Conservation (phyloP, 2,113 vertebrate genomes). For the Chloroceryle aenea region DNA sequence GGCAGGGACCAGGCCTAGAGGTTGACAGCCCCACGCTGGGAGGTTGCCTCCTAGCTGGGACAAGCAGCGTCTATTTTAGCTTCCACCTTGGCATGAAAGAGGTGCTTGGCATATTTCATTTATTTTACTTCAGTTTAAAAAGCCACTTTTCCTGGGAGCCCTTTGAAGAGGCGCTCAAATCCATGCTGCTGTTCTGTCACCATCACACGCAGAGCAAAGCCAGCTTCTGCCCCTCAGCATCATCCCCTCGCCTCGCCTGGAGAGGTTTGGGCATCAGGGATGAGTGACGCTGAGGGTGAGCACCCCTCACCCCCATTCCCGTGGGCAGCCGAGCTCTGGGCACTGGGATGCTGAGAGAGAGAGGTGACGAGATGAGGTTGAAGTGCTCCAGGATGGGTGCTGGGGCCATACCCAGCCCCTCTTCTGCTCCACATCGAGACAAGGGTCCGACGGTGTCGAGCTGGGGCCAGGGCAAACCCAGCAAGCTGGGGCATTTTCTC, state of each 20-base stretch:
- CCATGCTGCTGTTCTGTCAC: background rate
- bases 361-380: background rate
- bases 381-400: background rate
- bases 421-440: fast-evolving
- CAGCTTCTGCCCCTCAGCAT: background rate
- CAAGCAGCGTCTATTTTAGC: background rate
- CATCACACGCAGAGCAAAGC: background rate
- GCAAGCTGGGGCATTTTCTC: background rate
- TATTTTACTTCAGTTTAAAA: background rate
- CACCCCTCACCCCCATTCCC: background rate
- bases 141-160: background rate
- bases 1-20: background rate
- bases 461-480: background rate
- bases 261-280: background rate
- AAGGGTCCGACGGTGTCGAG: fast-evolving
- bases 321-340: fast-evolving
- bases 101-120: background rate
- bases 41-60: background rate
- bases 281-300: background rate
- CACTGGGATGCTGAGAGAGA: background rate
- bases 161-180: background rate
- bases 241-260: background rate
- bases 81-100: background rate
- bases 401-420: background rate
- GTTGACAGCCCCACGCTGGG: fast-evolving